Evolutionary conservation across 2,888 invertebrate genomes (phyloP), one percentile per base, ranked within the genome.

Genomic region (Drosophila imparisetae): DNA sequence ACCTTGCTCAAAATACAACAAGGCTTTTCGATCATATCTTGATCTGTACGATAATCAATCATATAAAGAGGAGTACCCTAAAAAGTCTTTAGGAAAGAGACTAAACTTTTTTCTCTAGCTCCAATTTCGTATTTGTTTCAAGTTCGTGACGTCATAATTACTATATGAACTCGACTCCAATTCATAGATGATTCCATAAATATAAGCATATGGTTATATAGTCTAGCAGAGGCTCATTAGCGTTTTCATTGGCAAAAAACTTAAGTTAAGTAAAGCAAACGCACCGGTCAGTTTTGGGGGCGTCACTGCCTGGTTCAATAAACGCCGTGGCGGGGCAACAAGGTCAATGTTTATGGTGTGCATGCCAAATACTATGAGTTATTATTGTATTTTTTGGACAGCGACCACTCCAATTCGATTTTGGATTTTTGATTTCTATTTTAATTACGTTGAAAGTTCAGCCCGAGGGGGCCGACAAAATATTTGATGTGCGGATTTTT

Each of bases 271-370:
- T 2, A 21, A 30, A 54, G 27, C 30, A 18, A 38, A 49, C 30
- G 52, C 54, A 52, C 18, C 40, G 49, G 61, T 55, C 50, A 61
- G 4, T 60, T 48, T 66, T 60, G 24, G 21, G 52, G 53, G 45
- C 77, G 36, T 55, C 55, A 40, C 62, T 90, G 78, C 66, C 74
- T 69, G 87, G 90, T 86, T 86, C 86, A 86, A 89, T 86, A 86
- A 86, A 86, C 86, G 90, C 73, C 54, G 50, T 54, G 59, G 54
- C 60, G 69, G 54, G 66, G 76, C 66, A 85, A 55, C 90, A 86
- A 89, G 90, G 90, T 90, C 85, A 75, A 64, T 50, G 68, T 59
- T 72, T 48, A 75, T 86, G 66, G 29, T 45, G 59, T 73, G 59
- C 66, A 57, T 57, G 48, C 38, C 48, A 38, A 27, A 32, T 11